phyloP scores from a whole-genome alignment of 1,140 invertebrate species.

The Physella acuta region DNA sequence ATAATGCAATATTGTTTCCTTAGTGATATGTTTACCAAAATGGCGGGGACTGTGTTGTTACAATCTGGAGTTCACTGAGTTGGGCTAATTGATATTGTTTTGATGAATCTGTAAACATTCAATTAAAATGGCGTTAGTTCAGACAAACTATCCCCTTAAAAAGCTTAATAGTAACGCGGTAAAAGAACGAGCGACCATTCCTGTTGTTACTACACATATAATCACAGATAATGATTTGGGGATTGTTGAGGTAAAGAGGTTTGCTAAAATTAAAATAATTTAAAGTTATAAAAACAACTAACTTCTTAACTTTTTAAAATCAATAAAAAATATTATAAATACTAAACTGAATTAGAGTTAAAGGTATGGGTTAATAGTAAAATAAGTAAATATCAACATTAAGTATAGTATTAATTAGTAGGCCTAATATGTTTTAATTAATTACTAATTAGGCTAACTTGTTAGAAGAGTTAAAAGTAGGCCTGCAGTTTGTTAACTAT shows the following conservation, averaged over 20 bases:
- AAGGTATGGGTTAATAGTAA: no score
- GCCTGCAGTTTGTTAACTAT: no score
- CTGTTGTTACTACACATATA: slow-evolving; percentile 51
- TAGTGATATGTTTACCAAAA: slow-evolving; percentile 30
- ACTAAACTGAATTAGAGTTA: no score
- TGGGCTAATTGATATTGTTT: background rate
- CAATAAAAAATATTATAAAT: no score
- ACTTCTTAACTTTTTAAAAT: no score
- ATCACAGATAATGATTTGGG: slow-evolving; percentile 58
- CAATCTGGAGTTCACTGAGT: background rate
- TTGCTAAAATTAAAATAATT: no score
- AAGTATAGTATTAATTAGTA: no score
- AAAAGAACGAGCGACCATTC: slow-evolving; percentile 37
- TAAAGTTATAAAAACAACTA: no score
- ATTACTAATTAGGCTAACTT: no score
- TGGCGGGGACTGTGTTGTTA: slow-evolving; percentile 12
- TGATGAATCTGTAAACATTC: background rate
- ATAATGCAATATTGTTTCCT: slow-evolving; percentile 17
- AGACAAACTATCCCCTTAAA: background rate
- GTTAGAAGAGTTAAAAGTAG: no score
- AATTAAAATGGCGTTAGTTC: slow-evolving; percentile 24
- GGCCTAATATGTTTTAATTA: no score
- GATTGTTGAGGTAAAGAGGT: slow-evolving; percentile 45
- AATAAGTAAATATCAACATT: no score
- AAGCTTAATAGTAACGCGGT: background rate